Percentiles rank a stretch among this genome's conserved stretches.
These are phyloP conservation scores for Zaprionus capensis DNA, from an alignment of 1,140 invertebrate species.

Conservation along the genomic window DNA sequence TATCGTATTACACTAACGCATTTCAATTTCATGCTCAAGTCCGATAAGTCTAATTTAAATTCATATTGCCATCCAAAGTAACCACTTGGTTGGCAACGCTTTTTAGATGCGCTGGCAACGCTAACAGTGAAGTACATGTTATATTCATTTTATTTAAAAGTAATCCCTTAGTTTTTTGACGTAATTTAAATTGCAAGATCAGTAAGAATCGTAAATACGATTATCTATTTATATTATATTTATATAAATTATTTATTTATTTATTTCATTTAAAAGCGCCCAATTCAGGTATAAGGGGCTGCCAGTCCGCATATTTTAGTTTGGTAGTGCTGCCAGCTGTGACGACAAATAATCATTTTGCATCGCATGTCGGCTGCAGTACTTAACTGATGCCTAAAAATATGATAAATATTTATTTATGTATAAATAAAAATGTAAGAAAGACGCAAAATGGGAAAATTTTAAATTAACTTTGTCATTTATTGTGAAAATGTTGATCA, in stretches of 20 bases:
- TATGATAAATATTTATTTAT: too few relatives aligned
- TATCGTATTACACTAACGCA: neutral
- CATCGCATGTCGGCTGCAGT: too few relatives aligned
- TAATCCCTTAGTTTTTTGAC: neutral
- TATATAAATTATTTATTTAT: neutral
- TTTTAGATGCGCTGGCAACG: neutral
- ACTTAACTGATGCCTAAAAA: neutral
- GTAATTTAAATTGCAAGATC: too few relatives aligned
- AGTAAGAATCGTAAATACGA: neutral
- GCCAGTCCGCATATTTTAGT: neutral
- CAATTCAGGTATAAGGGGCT: neutral
- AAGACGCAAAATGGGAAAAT: neutral
- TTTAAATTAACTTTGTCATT: neutral
- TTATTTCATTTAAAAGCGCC: neutral
- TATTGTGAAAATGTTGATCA: neutral
- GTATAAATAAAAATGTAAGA: neutral
- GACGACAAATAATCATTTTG: neutral
- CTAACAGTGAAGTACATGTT: neutral
- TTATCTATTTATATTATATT: neutral
- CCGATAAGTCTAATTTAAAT: too few relatives aligned
- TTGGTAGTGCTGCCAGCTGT: neutral
- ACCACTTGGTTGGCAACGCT: slow-evolving; percentile 7
- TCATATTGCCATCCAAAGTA: too few relatives aligned
- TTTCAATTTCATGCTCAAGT: neutral
- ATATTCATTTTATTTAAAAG: neutral